A percentile compares a stretch with the other conserved stretches of the same genome.
Evolutionary conservation across 92 coral and sea anemone species (phyloP).

Genomic region (Micromussa lordhowensis): DNA sequence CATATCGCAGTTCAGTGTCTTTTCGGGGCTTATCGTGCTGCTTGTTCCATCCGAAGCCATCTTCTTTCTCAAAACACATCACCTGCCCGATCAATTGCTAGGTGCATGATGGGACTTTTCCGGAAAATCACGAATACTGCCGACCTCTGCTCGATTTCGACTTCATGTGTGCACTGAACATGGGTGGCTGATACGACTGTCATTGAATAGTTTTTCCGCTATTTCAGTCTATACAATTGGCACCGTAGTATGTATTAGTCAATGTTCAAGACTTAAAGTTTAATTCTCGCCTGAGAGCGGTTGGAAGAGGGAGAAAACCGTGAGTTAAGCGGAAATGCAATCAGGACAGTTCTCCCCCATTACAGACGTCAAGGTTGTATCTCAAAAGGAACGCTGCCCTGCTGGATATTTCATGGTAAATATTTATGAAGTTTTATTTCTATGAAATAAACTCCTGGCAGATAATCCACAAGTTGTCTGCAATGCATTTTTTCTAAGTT

Average conservation of each 20-base stretch:
- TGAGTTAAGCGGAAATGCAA: background rate
- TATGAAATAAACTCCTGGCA: background rate
- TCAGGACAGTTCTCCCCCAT: conserved; percentile 35
- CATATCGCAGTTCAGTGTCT: conserved; percentile 56
- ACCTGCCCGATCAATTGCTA: conserved; percentile 35
- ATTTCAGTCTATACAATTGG: background rate
- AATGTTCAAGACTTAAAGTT: background rate
- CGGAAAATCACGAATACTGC: conserved; percentile 11
- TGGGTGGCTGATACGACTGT: background rate
- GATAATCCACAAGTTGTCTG: background rate
- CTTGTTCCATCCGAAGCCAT: conserved; percentile 74
- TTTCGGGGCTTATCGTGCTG: conserved; percentile 31
- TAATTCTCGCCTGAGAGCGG: background rate
- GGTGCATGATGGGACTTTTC: conserved; percentile 57
- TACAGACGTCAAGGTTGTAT: conserved; percentile 83
- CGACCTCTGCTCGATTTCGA: background rate
- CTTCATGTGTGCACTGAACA: background rate
- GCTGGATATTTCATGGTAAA: conserved; percentile 82
- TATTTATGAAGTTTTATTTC: background rate
- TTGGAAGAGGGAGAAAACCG: background rate
- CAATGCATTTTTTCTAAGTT: background rate
- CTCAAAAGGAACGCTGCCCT: conserved; percentile 83
- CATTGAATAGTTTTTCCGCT: background rate
- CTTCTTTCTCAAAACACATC: conserved; percentile 86
- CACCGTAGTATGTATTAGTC: background rate